These are phyloP conservation scores for Xerus rutilus DNA, from an alignment of 2,797 vertebrate species.

Conservation along the genomic window DNA sequence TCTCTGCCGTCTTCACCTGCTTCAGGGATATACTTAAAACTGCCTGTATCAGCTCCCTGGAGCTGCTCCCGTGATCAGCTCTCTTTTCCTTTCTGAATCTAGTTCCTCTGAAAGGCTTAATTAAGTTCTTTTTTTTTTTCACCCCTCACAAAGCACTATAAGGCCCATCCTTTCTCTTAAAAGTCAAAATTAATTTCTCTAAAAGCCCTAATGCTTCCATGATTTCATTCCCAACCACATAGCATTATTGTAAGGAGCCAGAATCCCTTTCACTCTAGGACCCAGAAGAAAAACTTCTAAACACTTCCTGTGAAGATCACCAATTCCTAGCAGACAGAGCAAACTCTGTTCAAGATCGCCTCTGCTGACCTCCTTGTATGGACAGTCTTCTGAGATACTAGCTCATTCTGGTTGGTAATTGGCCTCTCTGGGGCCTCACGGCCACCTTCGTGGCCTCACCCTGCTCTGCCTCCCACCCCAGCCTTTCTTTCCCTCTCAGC, in stretches of 20 bases:
- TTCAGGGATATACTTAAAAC: background rate
- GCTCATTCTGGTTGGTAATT: background rate
- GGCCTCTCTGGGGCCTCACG: fast-evolving
- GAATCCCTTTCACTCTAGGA: background rate
- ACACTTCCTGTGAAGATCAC: background rate
- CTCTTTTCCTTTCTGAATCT: background rate
- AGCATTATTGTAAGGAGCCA: background rate
- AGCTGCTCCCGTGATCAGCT: background rate
- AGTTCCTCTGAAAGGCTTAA: background rate
- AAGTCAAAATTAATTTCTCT: slow-evolving; percentile 40
- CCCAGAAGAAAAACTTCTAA: background rate
- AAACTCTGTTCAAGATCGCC: background rate
- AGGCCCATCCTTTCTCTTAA: background rate
- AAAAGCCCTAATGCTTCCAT: background rate
- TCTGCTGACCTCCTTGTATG: background rate
- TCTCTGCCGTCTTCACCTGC: background rate
- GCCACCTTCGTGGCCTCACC: no score
- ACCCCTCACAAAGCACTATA: background rate
- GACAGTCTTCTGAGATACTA: background rate
- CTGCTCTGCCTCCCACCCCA: background rate
- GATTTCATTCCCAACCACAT: background rate
- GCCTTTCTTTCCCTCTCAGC: background rate
- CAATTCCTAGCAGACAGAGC: background rate
- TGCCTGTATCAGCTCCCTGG: background rate
- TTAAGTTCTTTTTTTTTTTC: background rate